A percentile compares a stretch with the other conserved stretches of the same genome.
Conservation (phyloP, 2,888 invertebrate species). For the Eulithis prunata region DNA sequence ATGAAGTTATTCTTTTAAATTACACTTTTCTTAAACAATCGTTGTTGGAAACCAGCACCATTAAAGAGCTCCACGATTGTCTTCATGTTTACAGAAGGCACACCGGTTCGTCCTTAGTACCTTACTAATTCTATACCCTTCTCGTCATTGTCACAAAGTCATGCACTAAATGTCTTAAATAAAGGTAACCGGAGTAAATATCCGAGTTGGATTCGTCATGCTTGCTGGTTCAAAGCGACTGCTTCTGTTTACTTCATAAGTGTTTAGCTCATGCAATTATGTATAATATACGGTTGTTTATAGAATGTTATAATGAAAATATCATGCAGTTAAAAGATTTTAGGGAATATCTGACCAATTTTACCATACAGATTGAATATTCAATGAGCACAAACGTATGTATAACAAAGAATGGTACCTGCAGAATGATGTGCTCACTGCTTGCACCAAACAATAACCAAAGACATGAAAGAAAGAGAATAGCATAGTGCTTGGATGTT, state of each 20-base stretch:
- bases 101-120: background rate
- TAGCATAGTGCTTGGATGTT: no score
- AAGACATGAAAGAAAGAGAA: no score
- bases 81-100: no score
- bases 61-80: background rate
- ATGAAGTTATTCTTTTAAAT: no score
- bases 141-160: conserved; percentile 31
- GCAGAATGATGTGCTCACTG: no score
- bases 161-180: conserved; percentile 40
- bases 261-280: conserved; percentile 24
- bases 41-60: no score
- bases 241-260: conserved; percentile 11
- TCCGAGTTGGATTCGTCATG: conserved; percentile 31
- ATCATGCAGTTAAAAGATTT: conserved; percentile 9
- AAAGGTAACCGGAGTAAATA: conserved; percentile 32
- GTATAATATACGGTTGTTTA: conserved; percentile 31
- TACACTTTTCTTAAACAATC: no score
- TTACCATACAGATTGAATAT: background rate
- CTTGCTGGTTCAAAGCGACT: conserved; percentile 11
- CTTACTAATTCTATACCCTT: background rate
- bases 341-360: conserved; percentile 9
- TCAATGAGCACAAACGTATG: no score
- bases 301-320: conserved; percentile 28
- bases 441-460: no score
- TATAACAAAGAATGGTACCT: no score